Evolutionary conservation across 2,797 vertebrate species (phyloP), one percentile per base, ranked within the genome.

Genomic region (Pseudochromis fuscus): DNA sequence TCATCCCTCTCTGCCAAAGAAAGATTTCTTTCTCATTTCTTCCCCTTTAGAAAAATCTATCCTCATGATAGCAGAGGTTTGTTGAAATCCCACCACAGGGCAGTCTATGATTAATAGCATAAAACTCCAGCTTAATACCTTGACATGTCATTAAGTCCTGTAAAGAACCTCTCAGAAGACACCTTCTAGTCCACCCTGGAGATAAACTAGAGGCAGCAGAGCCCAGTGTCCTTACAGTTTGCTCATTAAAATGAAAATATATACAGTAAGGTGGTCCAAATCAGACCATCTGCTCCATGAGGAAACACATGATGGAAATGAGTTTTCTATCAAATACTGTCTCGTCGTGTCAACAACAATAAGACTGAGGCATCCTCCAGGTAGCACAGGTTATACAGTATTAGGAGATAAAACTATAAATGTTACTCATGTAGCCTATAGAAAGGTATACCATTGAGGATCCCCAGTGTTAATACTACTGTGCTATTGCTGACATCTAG

Each of bases 401-500:
- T 37, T 38, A 31, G 18, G 11, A 62, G 13, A 30, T 42, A 12
- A 40, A 31, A 38, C 6, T 7, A 27, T 8, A 30, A 33, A 52
- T 49, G 21, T 23, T 33, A 11, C 3, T 24, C 2, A 30, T 38
- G 4, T 16, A 33, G 65, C n/a, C n/a, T n/a, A n/a, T 56, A 11
- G n/a, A 44, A 65, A 44, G 2, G 7, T 9, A 19, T 9, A 42
- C n/a, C 40, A 8, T 44, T 44, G 3, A 19, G 9, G 13, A 7
- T 5, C 5, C 3, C 7, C 18, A 46, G 4, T 57, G 1, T 33
- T 13, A 19, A 21, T 31, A 21, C 0, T 52, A n/a, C 2, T 57
- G 45, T 27, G 46, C 18, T 19, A 68, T 45, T 68, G 52, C 61
- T 83, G 87, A 65, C 87, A 88, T 64, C 90, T 89, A 81, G 75